phyloP scores from a whole-genome alignment of 2,888 invertebrate genomes.

The Acronicta psi region DNA sequence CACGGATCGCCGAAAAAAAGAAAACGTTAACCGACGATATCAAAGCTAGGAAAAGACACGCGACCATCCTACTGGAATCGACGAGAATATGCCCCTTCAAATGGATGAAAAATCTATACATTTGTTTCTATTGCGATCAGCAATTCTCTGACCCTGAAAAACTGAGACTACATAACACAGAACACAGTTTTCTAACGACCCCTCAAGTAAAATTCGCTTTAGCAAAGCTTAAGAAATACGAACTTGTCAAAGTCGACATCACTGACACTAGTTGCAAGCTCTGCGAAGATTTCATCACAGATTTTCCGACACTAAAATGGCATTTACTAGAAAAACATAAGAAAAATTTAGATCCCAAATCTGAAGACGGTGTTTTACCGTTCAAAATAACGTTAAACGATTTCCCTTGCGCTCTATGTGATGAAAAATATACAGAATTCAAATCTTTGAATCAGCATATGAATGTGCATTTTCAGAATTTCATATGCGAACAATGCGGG shows the following conservation, averaged over 20 bases:
- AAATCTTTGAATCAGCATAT: conserved; percentile 83
- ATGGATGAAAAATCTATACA: conserved; percentile 79
- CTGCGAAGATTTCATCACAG: conserved; percentile 65
- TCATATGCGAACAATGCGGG: conserved; percentile 83
- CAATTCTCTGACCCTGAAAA: conserved; percentile 71
- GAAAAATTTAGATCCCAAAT: conserved; percentile 67
- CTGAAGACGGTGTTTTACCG: conserved; percentile 74
- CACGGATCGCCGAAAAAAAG: conserved; percentile 48
- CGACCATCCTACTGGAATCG: conserved; percentile 70
- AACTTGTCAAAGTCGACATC: conserved; percentile 79
- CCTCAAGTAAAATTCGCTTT: conserved; percentile 67
- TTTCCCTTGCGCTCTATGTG: conserved; percentile 76
- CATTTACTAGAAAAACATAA: conserved; percentile 74
- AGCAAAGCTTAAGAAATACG: conserved; percentile 73
- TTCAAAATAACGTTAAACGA: conserved; percentile 71
- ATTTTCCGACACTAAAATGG: conserved; percentile 67
- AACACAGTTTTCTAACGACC: conserved; percentile 60
- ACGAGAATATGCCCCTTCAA: conserved; percentile 80
- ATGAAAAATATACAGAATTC: conserved; percentile 72
- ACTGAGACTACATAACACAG: conserved; percentile 68
- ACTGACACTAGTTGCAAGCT: conserved; percentile 74
- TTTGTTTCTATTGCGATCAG: conserved; percentile 79
- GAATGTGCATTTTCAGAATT: conserved; percentile 83
- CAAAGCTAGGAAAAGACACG: conserved; percentile 71
- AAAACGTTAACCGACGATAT: conserved; percentile 64